A percentile compares a stretch with the other conserved stretches of the same genome.
Conservation (phyloP, 2,888 invertebrate species). For the Matsumyia berberina region DNA sequence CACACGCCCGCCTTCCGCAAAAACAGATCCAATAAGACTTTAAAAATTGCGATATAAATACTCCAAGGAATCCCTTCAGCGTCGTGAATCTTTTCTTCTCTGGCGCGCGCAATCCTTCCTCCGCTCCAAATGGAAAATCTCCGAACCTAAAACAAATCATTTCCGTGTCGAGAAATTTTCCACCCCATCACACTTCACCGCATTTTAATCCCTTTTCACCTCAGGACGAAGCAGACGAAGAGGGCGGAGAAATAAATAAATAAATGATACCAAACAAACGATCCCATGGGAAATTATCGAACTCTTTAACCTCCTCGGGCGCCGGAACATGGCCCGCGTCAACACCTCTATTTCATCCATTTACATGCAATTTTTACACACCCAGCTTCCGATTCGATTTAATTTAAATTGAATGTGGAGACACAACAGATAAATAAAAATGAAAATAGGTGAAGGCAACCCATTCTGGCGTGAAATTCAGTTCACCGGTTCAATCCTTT, state of each 20-base stretch:
- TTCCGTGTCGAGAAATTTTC: conserved; percentile 67
- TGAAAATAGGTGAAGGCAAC: conserved; percentile 42
- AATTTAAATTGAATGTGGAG: conserved; percentile 59
- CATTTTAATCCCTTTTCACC: conserved; percentile 69
- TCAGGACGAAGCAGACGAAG: not conserved
- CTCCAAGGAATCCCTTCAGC: conserved; percentile 42
- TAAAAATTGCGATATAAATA: conserved; percentile 67
- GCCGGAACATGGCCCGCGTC: too few species aligned
- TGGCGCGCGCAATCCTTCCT: too few species aligned
- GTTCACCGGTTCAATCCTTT: conserved; percentile 18
- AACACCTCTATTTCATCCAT: conserved; percentile 8
- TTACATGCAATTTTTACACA: conserved; percentile 59
- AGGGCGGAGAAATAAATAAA: not conserved
- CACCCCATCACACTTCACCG: conserved; percentile 61
- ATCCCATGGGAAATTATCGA: conserved; percentile 71
- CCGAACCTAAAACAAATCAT: conserved; percentile 68
- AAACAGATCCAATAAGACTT: conserved; percentile 22
- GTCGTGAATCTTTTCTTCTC: conserved; percentile 34
- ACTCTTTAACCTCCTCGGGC: conserved; percentile 45
- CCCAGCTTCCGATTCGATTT: conserved; percentile 64
- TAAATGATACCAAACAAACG: conserved; percentile 62
- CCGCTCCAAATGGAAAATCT: not conserved
- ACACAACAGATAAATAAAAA: too few species aligned
- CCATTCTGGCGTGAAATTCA: conserved; percentile 42
- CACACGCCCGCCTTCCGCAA: not conserved